phyloP scores from a whole-genome alignment of 1,140 invertebrate genomes.

The Calephelis nemesis region DNA sequence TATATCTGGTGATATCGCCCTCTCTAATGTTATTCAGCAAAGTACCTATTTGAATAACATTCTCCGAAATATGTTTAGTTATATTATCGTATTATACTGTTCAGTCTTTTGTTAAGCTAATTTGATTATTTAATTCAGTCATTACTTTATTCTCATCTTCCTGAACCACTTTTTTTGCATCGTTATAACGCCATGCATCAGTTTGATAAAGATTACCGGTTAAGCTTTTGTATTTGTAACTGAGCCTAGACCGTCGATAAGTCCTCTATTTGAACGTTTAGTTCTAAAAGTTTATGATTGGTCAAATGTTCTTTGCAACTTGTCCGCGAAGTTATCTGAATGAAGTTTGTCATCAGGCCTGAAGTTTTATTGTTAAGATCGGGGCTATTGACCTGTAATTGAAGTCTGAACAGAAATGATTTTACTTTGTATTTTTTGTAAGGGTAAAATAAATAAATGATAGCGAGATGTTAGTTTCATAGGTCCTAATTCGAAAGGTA shows the following conservation, averaged over 20 bases:
- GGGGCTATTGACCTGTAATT: neutral
- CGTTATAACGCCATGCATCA: slow-evolving; percentile 32
- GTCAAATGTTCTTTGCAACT: slow-evolving; percentile 9
- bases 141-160: slow-evolving; percentile 28
- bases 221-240: slow-evolving; percentile 31
- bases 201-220: slow-evolving; percentile 33
- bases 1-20: slow-evolving; percentile 17
- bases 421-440: neutral
- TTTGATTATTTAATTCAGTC: slow-evolving; percentile 30
- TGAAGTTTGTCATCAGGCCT: neutral
- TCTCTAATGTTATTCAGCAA: slow-evolving; percentile 19
- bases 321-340: neutral
- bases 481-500: neutral
- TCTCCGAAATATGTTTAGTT: slow-evolving; percentile 22
- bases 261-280: slow-evolving; percentile 11
- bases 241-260: slow-evolving; percentile 32
- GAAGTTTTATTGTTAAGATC: slow-evolving; percentile 3
- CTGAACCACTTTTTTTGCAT: slow-evolving; percentile 28
- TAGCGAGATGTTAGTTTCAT: neutral
- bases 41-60: slow-evolving; percentile 28
- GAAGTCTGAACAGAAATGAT: neutral
- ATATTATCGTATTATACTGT: slow-evolving; percentile 26
- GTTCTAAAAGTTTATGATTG: slow-evolving; percentile 12
- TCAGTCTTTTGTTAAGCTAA: slow-evolving; percentile 32
- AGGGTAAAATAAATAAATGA: neutral